Evolutionary conservation across 2,113 vertebrate genomes (phyloP).

Genomic region (Leucosticte australis): DNA sequence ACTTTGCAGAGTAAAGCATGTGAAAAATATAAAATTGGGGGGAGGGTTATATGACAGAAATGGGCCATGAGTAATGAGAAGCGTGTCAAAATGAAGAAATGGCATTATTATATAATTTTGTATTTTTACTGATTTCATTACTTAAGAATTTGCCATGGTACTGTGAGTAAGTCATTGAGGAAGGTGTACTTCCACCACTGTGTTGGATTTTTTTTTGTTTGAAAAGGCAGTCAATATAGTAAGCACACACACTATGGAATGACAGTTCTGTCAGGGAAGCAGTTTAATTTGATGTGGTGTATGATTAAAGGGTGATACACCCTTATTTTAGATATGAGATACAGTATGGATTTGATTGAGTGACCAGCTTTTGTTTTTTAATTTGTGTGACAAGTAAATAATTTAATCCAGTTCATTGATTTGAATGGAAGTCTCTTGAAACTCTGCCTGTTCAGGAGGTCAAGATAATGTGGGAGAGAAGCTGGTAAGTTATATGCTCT

Average conservation of each 20-base stretch:
- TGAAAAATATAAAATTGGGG: not conserved
- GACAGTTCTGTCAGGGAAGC: fast-evolving
- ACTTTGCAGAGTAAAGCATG: not conserved
- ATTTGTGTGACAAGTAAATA: not conserved
- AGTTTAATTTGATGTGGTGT: not conserved
- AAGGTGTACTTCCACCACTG: not conserved
- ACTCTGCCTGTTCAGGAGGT: not conserved
- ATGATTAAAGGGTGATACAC: fast-evolving
- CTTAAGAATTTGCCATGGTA: not conserved
- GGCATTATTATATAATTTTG: not conserved
- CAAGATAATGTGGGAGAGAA: not conserved
- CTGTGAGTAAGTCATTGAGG: not conserved
- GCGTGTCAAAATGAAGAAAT: not conserved
- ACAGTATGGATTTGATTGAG: not conserved
- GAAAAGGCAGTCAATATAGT: not conserved
- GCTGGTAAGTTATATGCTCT: not conserved
- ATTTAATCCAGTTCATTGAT: not conserved
- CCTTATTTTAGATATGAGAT: not conserved
- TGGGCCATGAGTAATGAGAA: not conserved
- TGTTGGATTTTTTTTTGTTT: fast-evolving
- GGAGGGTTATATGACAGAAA: not conserved
- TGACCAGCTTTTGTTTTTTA: not conserved
- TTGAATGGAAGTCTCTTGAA: not conserved
- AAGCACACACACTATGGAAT: not conserved
- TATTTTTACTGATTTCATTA: not conserved